These are phyloP conservation scores for Cremastinae sp. DNA, from an alignment of 2,888 invertebrate species.

Conservation along the genomic window DNA sequence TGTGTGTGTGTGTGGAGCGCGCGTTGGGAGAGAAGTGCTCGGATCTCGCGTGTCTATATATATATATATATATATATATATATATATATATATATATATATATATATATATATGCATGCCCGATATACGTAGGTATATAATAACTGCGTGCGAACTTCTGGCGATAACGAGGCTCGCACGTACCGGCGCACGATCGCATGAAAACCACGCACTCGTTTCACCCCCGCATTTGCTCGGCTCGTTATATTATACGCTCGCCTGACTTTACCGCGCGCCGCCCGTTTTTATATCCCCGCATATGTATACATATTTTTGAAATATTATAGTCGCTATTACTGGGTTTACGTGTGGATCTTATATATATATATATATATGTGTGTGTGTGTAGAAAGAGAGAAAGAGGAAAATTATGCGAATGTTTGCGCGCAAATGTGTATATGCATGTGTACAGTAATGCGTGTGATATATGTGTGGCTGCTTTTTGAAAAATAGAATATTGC, in stretches of 20 bases:
- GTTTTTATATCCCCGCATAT: too few species aligned
- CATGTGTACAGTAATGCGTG: too few species aligned
- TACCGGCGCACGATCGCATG: constrained; percentile 45
- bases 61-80: constrained; percentile 7
- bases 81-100: constrained; percentile 4
- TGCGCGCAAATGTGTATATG: background rate
- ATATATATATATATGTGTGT: background rate
- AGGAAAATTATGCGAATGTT: background rate
- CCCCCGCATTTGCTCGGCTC: constrained; percentile 21
- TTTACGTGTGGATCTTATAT: background rate
- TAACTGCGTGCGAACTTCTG: constrained; percentile 62
- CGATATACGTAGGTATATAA: too few species aligned
- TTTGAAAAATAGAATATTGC: too few species aligned
- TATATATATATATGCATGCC: constrained; percentile 4
- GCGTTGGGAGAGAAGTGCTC: too few species aligned
- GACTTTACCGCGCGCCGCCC: background rate
- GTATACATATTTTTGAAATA: too few species aligned
- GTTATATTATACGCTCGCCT: constrained; percentile 54
- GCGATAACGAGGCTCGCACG: constrained; percentile 65
- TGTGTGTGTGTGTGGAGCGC: too few species aligned
- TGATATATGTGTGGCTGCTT: too few species aligned
- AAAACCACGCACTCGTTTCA: constrained; percentile 49
- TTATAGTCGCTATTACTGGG: too few species aligned
- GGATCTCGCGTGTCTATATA: too few species aligned
- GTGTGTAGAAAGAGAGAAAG: background rate